phyloP scores from a whole-genome alignment of 2,113 vertebrate species.

The Poeciliopsis occidentalis region DNA sequence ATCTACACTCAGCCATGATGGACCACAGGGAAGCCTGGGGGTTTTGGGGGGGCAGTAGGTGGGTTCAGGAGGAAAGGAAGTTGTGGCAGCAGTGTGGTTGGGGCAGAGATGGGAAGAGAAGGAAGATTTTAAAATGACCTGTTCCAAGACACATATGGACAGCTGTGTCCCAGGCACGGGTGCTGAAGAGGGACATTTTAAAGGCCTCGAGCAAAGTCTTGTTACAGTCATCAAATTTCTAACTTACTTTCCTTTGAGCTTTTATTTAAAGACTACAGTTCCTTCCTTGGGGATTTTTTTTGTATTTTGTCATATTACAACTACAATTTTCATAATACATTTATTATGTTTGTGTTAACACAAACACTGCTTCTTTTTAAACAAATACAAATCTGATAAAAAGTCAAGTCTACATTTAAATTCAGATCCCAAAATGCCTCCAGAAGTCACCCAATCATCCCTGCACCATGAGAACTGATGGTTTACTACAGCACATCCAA shows the following conservation, averaged over 20 bases:
- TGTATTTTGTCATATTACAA: not conserved
- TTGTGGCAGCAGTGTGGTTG: constrained; percentile 36
- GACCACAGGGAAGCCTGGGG: constrained; percentile 20
- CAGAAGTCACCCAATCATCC: too few species aligned
- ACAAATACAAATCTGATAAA: too few species aligned
- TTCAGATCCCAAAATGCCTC: too few species aligned
- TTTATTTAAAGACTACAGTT: not conserved
- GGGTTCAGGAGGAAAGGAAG: constrained; percentile 27
- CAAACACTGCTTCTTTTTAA: too few species aligned
- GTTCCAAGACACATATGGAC: constrained; percentile 53
- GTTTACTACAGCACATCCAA: not conserved
- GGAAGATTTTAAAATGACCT: constrained; percentile 27
- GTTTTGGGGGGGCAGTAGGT: constrained; percentile 33
- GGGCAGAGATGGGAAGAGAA: constrained; percentile 10
- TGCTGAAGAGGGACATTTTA: constrained; percentile 48
- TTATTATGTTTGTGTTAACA: too few species aligned
- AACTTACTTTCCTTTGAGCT: constrained; percentile 1
- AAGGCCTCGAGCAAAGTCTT: not conserved
- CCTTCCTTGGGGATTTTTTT: not conserved
- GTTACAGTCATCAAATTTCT: constrained; percentile 2
- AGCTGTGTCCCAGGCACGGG: constrained; percentile 68
- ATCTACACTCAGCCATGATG: constrained; percentile 44
- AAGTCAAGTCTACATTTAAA: too few species aligned
- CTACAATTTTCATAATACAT: too few species aligned
- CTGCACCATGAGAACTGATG: not conserved